Conservation (phyloP, 92 coral and sea anemone genomes). For the Heliopora coerulea region DNA sequence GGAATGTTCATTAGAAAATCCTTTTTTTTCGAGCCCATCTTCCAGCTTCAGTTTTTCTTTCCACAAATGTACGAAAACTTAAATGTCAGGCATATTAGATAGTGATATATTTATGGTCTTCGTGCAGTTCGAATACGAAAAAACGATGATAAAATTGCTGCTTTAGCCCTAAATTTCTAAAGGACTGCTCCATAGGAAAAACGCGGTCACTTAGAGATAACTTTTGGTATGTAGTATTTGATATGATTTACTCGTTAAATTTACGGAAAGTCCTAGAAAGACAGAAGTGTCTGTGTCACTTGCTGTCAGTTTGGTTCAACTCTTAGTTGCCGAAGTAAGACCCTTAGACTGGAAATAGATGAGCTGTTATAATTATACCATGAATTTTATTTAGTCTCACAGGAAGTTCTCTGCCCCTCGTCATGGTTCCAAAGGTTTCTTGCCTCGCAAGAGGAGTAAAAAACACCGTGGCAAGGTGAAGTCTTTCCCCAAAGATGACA, state of each 20-base stretch:
- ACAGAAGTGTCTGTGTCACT: too few species aligned
- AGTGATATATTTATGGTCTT: not conserved
- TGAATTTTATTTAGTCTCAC: constrained; percentile 74
- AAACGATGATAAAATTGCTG: too few species aligned
- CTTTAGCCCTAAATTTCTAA: not conserved
- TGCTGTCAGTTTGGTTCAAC: too few species aligned
- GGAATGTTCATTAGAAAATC: not conserved
- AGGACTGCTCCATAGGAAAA: too few species aligned
- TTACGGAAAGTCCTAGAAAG: too few species aligned
- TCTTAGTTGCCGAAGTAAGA: not conserved
- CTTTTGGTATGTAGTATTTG: too few species aligned
- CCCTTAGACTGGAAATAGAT: not conserved
- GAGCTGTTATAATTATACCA: not conserved
- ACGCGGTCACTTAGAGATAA: too few species aligned
- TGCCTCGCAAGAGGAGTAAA: constrained; percentile 95
- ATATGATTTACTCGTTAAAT: too few species aligned
- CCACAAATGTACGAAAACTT: not conserved
- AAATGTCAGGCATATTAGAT: not conserved
- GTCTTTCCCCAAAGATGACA: constrained; percentile 94
- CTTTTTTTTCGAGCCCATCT: not conserved
- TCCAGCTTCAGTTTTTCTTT: not conserved
- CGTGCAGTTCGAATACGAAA: not conserved
- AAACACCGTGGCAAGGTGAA: constrained; percentile 94
- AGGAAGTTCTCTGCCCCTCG: constrained; percentile 99
- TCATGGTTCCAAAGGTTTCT: constrained; percentile 96